Conservation (phyloP, 1,140 invertebrate genomes). For the Panagrolaimus sp. region DNA sequence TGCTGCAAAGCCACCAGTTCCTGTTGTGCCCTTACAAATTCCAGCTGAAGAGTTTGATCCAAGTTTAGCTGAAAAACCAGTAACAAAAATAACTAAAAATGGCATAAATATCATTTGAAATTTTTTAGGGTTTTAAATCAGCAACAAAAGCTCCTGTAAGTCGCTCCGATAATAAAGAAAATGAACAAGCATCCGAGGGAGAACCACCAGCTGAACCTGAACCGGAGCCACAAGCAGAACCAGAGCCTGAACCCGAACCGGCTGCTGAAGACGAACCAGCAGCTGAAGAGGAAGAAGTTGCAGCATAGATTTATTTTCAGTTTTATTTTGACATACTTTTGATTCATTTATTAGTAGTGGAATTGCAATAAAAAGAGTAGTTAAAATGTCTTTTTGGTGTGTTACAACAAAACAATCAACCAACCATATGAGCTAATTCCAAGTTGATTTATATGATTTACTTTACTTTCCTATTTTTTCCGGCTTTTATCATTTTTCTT, state of each 20-base stretch:
- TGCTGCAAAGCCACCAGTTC: slow-evolving; percentile 60
- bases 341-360: too few relatives aligned
- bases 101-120: not conserved
- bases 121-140: not conserved
- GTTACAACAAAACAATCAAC: not conserved
- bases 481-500: too few relatives aligned
- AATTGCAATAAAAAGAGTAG: too few relatives aligned
- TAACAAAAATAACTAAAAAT: not conserved
- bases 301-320: not conserved
- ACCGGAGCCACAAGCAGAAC: too few relatives aligned
- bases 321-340: not conserved
- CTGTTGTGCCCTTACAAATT: slow-evolving; percentile 60
- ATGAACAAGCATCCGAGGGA: not conserved
- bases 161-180: not conserved
- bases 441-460: not conserved
- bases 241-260: not conserved
- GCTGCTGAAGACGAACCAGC: not conserved
- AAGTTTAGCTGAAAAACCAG: slow-evolving; percentile 2
- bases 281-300: not conserved
- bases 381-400: too few relatives aligned
- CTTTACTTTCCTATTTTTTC: not conserved
- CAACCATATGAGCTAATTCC: not conserved
- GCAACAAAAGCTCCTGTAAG: not conserved
- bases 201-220: too few relatives aligned
- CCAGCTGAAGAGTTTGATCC: slow-evolving; percentile 28